Base-by-base conservation (phyloP, 2,113 vertebrate genomes). In the Abramis brama region DNA sequence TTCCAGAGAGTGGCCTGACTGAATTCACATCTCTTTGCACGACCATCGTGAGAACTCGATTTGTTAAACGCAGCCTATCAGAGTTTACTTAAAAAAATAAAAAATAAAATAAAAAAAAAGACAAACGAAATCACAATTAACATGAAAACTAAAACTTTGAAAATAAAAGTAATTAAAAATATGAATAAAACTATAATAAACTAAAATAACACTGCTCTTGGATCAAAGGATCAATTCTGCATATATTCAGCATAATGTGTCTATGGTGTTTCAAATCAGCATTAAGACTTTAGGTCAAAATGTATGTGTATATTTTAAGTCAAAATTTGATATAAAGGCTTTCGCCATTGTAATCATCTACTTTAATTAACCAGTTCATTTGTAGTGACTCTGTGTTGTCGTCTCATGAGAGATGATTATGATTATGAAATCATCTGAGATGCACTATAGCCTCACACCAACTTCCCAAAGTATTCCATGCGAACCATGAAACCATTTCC, bases 401-500 rank as follows among this genome's bases (percentile, higher is more conserved):
- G 70, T n/a, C 70, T 73, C 70, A 25, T 45, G 39, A 6, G 39
- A 45, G 21, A 10, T 6, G 23, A 73, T 25, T 45, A 45, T 73
- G n/a, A 45, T 45, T 73, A 45, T 73, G 11, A 21, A 4, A 68
- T 19, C 7, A 70, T 60, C 5, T n/a, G 10, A 17, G 19, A 73
- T 43, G 39, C 66, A 70, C 27, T 77, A 23, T 50, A 57, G 75
- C 50, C 11, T 30, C 17, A 10, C 47, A 19, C 74, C 12, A 59
- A 79, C 30, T 39, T 60, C 55, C 55, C 6, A 2, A 60, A 59
- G 33, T 23, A 43, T 8, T 79, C 39, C 43, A 59, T 10, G 55
- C 89, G 55, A 80, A 70, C 77, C 11, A 73, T n/a, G 70, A 73
- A 45, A 73, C 70, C 11, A 74, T n/a, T 75, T 74, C 52, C 71